Base-by-base conservation (phyloP, 2,797 vertebrate species). In the Helicolenus hilgendorfi region DNA sequence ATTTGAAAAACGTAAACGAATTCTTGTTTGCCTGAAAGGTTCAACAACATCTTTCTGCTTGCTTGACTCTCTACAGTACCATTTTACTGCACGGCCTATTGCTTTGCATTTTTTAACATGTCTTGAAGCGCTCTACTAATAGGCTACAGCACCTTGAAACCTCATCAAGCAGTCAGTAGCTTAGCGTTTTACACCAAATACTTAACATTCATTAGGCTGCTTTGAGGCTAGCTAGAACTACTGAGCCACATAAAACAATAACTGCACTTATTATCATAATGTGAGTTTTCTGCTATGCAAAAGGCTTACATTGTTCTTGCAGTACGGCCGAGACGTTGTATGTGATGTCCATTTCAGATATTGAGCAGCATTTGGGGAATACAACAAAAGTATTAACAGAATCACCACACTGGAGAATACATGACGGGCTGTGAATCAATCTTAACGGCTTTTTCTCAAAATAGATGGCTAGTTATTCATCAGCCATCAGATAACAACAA, bases 181-280 rank as follows among this genome's bases (percentile, higher is more conserved):
- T 74, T 78, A 20, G 45, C 77, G n/a, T 72, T 63, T 56, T 77
- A 27, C 63, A 56, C 86, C 74, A 60, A 45, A 22, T 80, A 84
- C 49, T 86, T 83, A 67, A 64, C 49, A 92, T 87, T 90, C 79
- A 87, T 77, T 74, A 18, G 26, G 59, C 41, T 78, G n/a, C 74
- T 89, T 58, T 74, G 55, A 79, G 78, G 74, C 53, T 36, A 60
- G 63, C 15, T 5, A 69, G 56, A 83, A 78, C 68, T 72, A 75
- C 49, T 74, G 35, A 81, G 67, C 80, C 75, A 68, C 59, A 70
- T 85, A 62, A 85, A 90, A 89, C 67, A 79, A 72, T 76, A 78
- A 80, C 72, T 78, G 49, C 81, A 77, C 4, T 36, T 58, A 72
- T 72, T 72, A 56, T 58, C 27, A 71, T 22, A 72, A 35, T 3